Percentiles rank a stretch among this genome's conserved stretches.
Conservation (phyloP, 2,113 vertebrate genomes). For the Pachypanchax playfairii region DNA sequence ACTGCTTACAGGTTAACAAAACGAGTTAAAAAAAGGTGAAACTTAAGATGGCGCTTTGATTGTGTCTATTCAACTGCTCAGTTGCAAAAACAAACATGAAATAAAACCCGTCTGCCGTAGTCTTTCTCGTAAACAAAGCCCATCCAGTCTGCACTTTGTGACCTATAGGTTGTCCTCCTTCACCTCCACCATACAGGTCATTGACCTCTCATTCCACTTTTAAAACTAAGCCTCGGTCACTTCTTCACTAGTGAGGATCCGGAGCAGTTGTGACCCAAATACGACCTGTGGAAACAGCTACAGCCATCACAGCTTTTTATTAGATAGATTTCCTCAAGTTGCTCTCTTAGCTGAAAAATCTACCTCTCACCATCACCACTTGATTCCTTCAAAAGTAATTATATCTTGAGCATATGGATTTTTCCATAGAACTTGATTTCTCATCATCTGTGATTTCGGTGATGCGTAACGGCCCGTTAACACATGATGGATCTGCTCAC, state of each 20-base stretch:
- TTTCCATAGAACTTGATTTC: slow-evolving; percentile 67
- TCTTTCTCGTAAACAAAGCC: slow-evolving; percentile 50
- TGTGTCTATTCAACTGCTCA: slow-evolving; percentile 44
- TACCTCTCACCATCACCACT: slow-evolving; percentile 29
- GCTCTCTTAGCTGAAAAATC: slow-evolving; percentile 28
- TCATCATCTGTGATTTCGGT: slow-evolving; percentile 63
- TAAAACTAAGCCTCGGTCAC: slow-evolving; percentile 48
- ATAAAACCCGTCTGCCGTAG: slow-evolving; percentile 17
- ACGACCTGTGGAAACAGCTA: slow-evolving; percentile 47
- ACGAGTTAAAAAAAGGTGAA: slow-evolving; percentile 12
- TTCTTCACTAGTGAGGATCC: slow-evolving; percentile 47
- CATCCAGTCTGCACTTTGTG: slow-evolving; percentile 18
- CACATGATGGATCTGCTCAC: slow-evolving; percentile 68
- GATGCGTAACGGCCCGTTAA: slow-evolving; percentile 69
- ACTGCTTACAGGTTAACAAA: slow-evolving; percentile 25
- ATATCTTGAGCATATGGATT: slow-evolving; percentile 68
- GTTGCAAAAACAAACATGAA: slow-evolving; percentile 40
- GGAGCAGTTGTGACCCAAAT: slow-evolving; percentile 32
- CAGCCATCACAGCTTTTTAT: slow-evolving; percentile 29
- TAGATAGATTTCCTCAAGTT: slow-evolving; percentile 31
- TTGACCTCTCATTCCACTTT: slow-evolving; percentile 65
- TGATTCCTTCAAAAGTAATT: slow-evolving; percentile 71
- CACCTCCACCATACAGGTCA: slow-evolving; percentile 34
- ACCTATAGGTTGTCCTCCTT: slow-evolving; percentile 52
- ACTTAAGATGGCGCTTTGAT: slow-evolving; percentile 12